phyloP scores from a whole-genome alignment of 2,113 vertebrate species.

The Ondatra zibethicus region DNA sequence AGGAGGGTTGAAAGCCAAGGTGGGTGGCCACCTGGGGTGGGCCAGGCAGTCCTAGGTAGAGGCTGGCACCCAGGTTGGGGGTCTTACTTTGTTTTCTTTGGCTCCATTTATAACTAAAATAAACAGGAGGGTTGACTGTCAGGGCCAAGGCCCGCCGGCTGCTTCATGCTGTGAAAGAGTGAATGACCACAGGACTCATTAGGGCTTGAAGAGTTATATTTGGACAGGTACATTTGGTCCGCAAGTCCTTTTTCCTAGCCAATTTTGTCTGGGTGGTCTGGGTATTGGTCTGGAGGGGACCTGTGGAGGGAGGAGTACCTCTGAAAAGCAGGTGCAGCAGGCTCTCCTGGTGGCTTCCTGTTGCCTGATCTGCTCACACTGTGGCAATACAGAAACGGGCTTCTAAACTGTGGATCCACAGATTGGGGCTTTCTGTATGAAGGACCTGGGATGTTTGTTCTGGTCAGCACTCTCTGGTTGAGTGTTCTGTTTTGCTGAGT shows the following conservation, averaged over 20 bases:
- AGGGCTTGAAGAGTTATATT: not conserved
- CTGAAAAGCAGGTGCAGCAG: not conserved
- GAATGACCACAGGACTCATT: too few relatives aligned
- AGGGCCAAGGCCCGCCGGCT: not conserved
- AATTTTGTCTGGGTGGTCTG: not conserved
- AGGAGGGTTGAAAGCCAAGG: not conserved
- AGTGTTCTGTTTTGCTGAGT: not conserved
- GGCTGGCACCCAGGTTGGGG: accelerated
- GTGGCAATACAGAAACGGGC: accelerated
- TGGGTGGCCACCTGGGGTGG: not conserved
- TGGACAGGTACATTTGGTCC: not conserved
- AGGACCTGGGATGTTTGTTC: not conserved
- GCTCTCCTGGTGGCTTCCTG: not conserved
- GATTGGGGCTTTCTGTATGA: not conserved
- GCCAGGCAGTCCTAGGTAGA: not conserved
- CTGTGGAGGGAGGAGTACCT: not conserved
- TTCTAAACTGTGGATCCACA: not conserved
- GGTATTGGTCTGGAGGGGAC: not conserved
- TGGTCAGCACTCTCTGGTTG: not conserved
- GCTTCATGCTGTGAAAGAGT: not conserved
- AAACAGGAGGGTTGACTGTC: not conserved
- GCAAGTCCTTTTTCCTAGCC: not conserved
- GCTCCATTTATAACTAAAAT: not conserved
- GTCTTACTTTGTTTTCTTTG: not conserved
- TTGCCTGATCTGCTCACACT: accelerated